Percentiles rank a stretch among this genome's conserved stretches.
These are phyloP conservation scores for Thymelicus acteon DNA, from an alignment of 2,888 invertebrate genomes.

Conservation along the genomic window DNA sequence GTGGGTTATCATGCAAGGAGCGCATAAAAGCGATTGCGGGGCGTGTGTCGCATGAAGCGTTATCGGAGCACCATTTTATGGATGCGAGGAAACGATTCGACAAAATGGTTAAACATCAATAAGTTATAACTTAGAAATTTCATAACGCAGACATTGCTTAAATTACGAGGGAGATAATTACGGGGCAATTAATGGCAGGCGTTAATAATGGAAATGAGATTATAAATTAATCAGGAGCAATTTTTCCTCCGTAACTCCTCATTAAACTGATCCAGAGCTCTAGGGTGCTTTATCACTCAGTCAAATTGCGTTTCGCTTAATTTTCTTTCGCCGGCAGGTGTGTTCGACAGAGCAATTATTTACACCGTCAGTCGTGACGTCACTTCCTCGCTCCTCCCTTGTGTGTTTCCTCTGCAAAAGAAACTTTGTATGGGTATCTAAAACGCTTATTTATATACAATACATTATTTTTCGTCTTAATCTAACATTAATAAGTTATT, in stretches of 20 bases:
- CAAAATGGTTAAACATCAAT: constrained; percentile 37
- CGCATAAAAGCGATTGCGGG: constrained; percentile 66
- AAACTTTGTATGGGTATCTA: constrained; percentile 67
- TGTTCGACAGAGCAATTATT: constrained; percentile 85
- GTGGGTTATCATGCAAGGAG: constrained; percentile 70
- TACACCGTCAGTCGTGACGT: constrained; percentile 80
- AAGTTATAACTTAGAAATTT: constrained; percentile 39
- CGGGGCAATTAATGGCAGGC: constrained; percentile 56
- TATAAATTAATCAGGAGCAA: constrained; percentile 72
- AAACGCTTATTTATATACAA: constrained; percentile 61
- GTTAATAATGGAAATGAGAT: constrained; percentile 66
- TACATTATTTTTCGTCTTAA: constrained; percentile 47
- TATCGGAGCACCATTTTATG: constrained; percentile 56
- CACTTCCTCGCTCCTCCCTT: constrained; percentile 58
- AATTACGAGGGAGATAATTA: constrained; percentile 59
- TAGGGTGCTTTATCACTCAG: constrained; percentile 83
- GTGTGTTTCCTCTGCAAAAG: constrained; percentile 61
- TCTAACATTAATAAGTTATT: constrained; percentile 40
- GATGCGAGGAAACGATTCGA: constrained; percentile 43
- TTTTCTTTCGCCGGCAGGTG: constrained; percentile 84
- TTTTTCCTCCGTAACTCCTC: constrained; percentile 79
- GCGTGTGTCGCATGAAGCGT: constrained; percentile 62
- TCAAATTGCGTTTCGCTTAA: constrained; percentile 85
- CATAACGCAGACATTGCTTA: constrained; percentile 48
- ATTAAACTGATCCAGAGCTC: constrained; percentile 79